These are phyloP conservation scores for Paramacrobiotus metropolitanus DNA, from an alignment of 1,140 invertebrate genomes.

Conservation along the genomic window DNA sequence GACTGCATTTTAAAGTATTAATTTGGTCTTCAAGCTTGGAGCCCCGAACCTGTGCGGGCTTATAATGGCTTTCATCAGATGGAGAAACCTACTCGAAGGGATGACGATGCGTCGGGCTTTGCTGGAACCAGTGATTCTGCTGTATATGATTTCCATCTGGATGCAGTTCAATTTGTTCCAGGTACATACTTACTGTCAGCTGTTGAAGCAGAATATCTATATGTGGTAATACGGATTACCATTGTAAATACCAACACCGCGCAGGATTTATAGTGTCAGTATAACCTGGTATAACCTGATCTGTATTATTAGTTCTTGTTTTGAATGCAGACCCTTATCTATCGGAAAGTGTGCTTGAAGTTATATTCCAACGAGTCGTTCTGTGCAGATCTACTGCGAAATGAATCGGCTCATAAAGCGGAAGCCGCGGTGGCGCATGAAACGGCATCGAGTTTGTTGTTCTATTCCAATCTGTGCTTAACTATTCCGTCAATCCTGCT, in stretches of 20 bases:
- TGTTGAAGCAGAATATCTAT: neutral
- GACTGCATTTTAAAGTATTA: neutral
- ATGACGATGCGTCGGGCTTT: neutral
- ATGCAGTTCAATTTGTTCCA: neutral
- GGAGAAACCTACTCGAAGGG: neutral
- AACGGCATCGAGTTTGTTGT: neutral
- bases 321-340: neutral
- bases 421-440: neutral
- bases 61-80: neutral
- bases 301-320: neutral
- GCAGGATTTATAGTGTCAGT: too few relatives aligned
- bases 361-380: neutral
- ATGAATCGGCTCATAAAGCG: neutral
- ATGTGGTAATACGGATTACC: too few relatives aligned
- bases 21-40: too few relatives aligned
- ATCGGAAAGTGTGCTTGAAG: neutral
- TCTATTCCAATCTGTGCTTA: neutral
- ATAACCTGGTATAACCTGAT: too few relatives aligned
- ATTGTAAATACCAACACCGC: too few relatives aligned
- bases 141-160: neutral
- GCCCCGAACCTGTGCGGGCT: too few relatives aligned
- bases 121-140: neutral
- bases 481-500: neutral
- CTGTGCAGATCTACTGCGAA: neutral
- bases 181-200: neutral